Conservation (phyloP, 2,113 vertebrate genomes). For the Hymenochirus boettgeri region DNA sequence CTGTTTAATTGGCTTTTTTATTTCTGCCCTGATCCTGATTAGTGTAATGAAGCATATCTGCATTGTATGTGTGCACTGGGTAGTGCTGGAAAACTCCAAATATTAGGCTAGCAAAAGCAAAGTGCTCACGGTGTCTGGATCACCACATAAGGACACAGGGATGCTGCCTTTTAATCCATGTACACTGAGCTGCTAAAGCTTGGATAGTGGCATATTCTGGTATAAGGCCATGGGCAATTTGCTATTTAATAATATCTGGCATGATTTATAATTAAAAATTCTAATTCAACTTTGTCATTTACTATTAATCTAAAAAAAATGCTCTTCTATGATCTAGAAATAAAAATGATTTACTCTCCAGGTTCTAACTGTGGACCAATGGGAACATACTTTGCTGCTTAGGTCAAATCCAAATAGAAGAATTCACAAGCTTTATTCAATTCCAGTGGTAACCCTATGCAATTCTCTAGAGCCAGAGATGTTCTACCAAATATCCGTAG, state of each 20-base stretch:
- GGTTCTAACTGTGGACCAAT: no score
- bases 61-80: conserved; percentile 83
- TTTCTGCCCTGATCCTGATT: conserved; percentile 70
- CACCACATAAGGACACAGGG: conserved; percentile 73
- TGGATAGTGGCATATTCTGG: conserved; percentile 61
- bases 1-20: conserved; percentile 50
- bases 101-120: conserved; percentile 85
- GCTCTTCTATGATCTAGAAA: no score
- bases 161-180: conserved; percentile 72
- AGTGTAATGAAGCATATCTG: conserved; percentile 88
- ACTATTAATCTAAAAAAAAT: no score
- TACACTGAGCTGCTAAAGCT: conserved; percentile 67
- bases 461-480: no score
- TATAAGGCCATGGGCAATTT: conserved; percentile 54
- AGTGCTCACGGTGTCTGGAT: conserved; percentile 71
- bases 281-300: no score
- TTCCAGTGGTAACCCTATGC: no score
- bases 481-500: no score
- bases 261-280: no score
- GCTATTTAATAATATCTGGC: conserved; percentile 49
- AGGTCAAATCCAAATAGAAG: no score
- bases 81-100: conserved; percentile 59
- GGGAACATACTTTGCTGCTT: no score
- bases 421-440: no score
- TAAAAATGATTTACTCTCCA: no score